Conservation (phyloP, 2,888 invertebrate species). For the Apomyelois bistriatella region DNA sequence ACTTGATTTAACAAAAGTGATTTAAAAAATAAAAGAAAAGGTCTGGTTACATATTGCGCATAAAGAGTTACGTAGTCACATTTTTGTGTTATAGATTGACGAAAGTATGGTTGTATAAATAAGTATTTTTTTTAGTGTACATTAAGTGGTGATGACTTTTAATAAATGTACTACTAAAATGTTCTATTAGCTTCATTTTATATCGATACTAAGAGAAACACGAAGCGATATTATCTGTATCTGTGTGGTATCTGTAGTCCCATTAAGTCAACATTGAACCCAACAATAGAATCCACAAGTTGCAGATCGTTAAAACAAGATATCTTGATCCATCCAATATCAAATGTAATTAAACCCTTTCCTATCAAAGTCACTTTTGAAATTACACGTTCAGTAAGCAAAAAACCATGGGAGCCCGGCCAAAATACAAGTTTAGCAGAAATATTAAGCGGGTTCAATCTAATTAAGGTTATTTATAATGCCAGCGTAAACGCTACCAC, state of each 20-base stretch:
- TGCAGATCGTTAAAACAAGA: constrained; percentile 1
- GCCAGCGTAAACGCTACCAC: constrained; percentile 28
- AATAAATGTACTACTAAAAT: no score
- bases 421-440: constrained; percentile 27
- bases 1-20: no score
- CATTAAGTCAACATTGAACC: constrained; percentile 2
- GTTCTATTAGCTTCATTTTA: no score
- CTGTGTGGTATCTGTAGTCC: background rate
- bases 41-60: no score
- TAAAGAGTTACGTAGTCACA: no score
- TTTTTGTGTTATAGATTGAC: no score
- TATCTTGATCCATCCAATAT: constrained; percentile 4
- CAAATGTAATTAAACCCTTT: constrained; percentile 3
- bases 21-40: no score
- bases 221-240: background rate
- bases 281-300: constrained; percentile 9
- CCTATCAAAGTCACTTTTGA: background rate
- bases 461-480: constrained; percentile 46
- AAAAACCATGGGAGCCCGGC: constrained; percentile 30
- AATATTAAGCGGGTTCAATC: constrained; percentile 44
- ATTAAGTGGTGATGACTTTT: no score
- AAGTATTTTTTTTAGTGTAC: no score
- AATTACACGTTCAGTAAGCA: constrained; percentile 2
- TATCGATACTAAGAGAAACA: background rate
- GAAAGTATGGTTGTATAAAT: no score